Evolutionary conservation across 2,888 invertebrate genomes (phyloP).

Genomic region (Beris chalybata): DNA sequence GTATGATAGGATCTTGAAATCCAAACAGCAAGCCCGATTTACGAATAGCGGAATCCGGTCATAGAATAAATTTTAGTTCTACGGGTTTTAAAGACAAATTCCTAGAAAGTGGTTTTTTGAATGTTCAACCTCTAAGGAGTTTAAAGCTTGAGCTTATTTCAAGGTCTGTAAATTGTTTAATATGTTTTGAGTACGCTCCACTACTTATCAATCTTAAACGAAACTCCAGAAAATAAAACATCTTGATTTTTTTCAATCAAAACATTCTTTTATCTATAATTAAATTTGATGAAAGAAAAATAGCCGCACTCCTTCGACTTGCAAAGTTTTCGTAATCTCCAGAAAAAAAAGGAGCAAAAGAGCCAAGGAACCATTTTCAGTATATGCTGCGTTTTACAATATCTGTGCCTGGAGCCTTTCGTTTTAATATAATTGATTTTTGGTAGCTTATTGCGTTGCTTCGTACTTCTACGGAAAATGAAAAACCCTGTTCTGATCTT

Average conservation of each 20-base stretch:
- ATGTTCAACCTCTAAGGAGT: too few relatives aligned
- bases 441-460: background rate
- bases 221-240: conserved; percentile 14
- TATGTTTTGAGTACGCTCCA: too few relatives aligned
- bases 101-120: too few relatives aligned
- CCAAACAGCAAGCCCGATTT: too few relatives aligned
- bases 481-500: conserved; percentile 1
- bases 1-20: too few relatives aligned
- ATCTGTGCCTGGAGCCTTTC: conserved; percentile 26
- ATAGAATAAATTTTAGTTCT: too few relatives aligned
- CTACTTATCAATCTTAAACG: too few relatives aligned
- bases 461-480: conserved; percentile 12
- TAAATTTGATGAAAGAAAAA: conserved; percentile 29
- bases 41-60: conserved; percentile 8
- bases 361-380: conserved; percentile 15
- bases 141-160: too few relatives aligned
- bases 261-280: conserved; percentile 26
- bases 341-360: background rate
- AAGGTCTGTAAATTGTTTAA: too few relatives aligned
- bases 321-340: conserved; percentile 3
- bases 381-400: conserved; percentile 15
- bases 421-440: conserved; percentile 30
- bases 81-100: too few relatives aligned
- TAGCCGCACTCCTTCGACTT: conserved; percentile 22
- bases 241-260: conserved; percentile 2